phyloP scores from a whole-genome alignment of 2,113 vertebrate genomes.

The Bothrops jararaca region DNA sequence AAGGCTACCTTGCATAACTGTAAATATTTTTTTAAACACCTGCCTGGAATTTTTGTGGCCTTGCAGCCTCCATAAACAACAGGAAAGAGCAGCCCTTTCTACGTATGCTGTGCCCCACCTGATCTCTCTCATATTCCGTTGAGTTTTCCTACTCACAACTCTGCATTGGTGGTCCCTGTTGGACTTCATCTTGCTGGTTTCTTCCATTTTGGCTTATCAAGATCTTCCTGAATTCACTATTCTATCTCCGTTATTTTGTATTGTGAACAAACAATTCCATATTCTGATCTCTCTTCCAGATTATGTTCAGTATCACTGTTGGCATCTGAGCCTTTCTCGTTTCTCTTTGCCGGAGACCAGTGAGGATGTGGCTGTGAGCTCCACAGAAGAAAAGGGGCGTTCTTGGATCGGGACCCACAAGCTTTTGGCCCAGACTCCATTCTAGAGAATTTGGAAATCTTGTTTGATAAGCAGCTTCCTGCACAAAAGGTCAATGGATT shows the following conservation, averaged over 20 bases:
- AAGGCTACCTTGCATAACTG: too few relatives aligned
- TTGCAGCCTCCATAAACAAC: too few relatives aligned
- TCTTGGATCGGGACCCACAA: neutral
- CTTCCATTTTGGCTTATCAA: too few relatives aligned
- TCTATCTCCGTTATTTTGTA: neutral
- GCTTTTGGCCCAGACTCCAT: rapidly evolving
- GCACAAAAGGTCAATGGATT: neutral
- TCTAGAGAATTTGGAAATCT: neutral
- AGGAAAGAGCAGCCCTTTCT: too few relatives aligned
- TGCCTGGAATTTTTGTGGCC: too few relatives aligned
- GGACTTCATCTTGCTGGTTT: too few relatives aligned
- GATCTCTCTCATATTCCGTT: too few relatives aligned
- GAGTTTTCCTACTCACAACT: too few relatives aligned
- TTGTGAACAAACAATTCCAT: neutral
- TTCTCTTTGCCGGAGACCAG: neutral
- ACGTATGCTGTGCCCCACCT: too few relatives aligned
- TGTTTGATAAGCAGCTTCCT: neutral
- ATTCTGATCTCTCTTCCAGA: neutral
- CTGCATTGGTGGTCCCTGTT: too few relatives aligned
- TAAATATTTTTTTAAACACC: too few relatives aligned
- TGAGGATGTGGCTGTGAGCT: too few relatives aligned
- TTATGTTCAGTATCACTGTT: neutral
- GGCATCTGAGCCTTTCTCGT: neutral
- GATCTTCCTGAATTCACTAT: neutral
- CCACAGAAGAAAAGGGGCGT: neutral